phyloP scores from a whole-genome alignment of 2,888 invertebrate species.

The Homarus gammarus region DNA sequence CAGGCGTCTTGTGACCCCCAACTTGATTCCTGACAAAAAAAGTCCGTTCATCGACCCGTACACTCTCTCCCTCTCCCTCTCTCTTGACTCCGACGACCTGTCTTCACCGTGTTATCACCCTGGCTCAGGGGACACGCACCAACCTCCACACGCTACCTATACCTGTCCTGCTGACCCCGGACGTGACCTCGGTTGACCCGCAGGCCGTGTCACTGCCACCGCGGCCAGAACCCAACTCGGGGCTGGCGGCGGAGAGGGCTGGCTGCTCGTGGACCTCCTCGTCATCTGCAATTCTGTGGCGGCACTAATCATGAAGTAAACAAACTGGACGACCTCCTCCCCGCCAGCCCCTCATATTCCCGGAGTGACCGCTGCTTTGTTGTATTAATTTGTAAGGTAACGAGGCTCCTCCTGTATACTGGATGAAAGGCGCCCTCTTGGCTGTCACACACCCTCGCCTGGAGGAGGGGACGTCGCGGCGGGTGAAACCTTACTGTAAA shows the following conservation, averaged over 20 bases:
- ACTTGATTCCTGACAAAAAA: not conserved
- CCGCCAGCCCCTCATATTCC: not conserved
- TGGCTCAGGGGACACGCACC: not conserved
- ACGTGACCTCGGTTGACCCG: conserved; percentile 37
- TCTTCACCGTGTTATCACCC: not conserved
- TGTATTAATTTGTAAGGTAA: conserved; percentile 48
- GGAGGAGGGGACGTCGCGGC: conserved; percentile 3
- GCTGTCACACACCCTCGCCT: not conserved
- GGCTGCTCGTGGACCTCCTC: not conserved
- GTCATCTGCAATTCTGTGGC: conserved; percentile 65
- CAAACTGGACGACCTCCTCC: conserved; percentile 17
- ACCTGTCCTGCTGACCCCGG: not conserved
- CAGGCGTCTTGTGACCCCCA: not conserved
- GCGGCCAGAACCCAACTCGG: conserved; percentile 26
- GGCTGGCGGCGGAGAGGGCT: not conserved
- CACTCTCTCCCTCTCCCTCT: no score
- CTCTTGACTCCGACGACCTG: not conserved
- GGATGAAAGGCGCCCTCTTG: conserved; percentile 33
- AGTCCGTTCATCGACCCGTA: not conserved
- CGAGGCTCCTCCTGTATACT: conserved; percentile 35
- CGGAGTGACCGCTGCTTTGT: conserved; percentile 27
- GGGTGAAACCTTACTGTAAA: no score
- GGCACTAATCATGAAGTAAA: conserved; percentile 61
- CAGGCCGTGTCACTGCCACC: not conserved
- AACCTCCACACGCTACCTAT: not conserved